Conservation (phyloP, 2,113 vertebrate species). For the Tupaia tana region DNA sequence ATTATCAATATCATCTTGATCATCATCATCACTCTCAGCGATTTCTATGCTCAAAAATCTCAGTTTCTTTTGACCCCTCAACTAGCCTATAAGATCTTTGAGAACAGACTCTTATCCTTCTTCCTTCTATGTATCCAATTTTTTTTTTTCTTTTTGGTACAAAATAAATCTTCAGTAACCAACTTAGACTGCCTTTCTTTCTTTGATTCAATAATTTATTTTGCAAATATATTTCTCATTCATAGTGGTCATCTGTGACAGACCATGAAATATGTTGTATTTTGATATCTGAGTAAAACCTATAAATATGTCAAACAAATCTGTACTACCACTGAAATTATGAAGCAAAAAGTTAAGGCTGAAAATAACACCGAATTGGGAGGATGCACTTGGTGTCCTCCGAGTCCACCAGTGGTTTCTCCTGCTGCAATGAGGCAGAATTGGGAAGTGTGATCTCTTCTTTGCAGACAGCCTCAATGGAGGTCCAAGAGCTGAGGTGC, state of each 20-base stretch:
- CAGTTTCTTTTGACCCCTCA: not conserved
- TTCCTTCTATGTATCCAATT: not conserved
- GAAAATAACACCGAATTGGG: too few relatives aligned
- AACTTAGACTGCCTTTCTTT: not conserved
- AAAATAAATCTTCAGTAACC: not conserved
- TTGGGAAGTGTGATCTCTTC: not conserved
- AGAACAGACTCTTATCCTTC: not conserved
- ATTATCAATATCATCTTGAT: not conserved
- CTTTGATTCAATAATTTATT: slow-evolving; percentile 20
- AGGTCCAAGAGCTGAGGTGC: not conserved
- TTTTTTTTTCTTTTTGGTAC: not conserved
- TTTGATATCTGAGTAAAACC: slow-evolving; percentile 43
- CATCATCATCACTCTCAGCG: not conserved
- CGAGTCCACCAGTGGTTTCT: not conserved
- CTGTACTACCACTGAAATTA: slow-evolving; percentile 28
- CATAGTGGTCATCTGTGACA: slow-evolving; percentile 6
- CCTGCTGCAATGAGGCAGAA: not conserved
- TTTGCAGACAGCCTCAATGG: not conserved
- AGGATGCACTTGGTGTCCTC: not conserved
- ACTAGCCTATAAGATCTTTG: not conserved
- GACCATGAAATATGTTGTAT: not conserved
- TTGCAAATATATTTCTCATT: slow-evolving; percentile 49
- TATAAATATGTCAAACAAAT: slow-evolving; percentile 46
- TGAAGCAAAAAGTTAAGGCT: not conserved
- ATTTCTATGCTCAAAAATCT: not conserved